Conservation (phyloP, 2,888 invertebrate genomes). For the Aporophyla lueneburgensis region DNA sequence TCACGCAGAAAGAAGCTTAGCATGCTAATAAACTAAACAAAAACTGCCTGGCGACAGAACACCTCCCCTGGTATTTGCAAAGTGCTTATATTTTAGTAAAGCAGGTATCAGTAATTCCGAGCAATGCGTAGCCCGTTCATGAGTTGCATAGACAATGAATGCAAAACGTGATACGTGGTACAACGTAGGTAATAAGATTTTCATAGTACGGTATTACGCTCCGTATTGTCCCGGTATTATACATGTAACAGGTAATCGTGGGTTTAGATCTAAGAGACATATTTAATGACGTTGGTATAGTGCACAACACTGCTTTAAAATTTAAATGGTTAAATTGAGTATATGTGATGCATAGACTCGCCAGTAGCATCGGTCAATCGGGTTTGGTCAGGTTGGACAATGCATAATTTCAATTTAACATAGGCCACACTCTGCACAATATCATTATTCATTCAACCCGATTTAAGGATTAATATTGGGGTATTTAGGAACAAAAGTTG, state of each 20-base stretch:
- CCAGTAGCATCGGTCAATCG: too few relatives aligned
- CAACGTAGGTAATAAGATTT: constrained; percentile 22
- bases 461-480: too few relatives aligned
- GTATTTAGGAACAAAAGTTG: too few relatives aligned
- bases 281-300: neutral
- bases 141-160: constrained; percentile 43
- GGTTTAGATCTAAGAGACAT: neutral
- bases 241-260: neutral
- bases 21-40: neutral
- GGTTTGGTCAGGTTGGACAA: too few relatives aligned
- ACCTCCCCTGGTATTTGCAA: neutral
- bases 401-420: too few relatives aligned
- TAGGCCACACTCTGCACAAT: too few relatives aligned
- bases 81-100: constrained; percentile 32
- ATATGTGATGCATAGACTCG: too few relatives aligned
- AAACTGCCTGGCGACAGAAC: neutral
- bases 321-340: neutral
- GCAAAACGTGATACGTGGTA: constrained; percentile 19
- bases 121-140: constrained; percentile 28
- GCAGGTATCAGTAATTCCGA: constrained; percentile 22
- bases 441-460: too few relatives aligned
- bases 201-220: constrained; percentile 21
- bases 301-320: neutral
- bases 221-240: neutral
- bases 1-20: neutral